These are phyloP conservation scores for Notarius lentiginosus DNA, from an alignment of 2,113 vertebrate genomes.

Conservation along the genomic window DNA sequence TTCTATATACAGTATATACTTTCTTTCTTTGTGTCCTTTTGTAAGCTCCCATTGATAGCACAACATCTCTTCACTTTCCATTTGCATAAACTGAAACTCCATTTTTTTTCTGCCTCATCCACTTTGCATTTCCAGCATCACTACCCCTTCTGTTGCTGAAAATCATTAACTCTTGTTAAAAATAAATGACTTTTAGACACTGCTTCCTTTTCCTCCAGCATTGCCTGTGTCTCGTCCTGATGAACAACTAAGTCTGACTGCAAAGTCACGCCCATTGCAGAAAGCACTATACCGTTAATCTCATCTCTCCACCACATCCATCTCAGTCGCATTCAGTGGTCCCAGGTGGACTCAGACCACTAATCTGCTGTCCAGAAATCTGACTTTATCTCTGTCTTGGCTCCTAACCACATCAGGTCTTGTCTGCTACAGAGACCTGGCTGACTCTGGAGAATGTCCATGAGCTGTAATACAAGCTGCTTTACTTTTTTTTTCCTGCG, in stretches of 20 bases:
- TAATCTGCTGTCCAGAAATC: constrained; percentile 27
- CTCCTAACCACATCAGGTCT: neutral
- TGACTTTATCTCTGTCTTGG: neutral
- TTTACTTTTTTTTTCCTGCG: neutral
- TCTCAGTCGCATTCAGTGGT: neutral
- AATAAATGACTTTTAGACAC: neutral
- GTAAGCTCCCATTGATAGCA: neutral
- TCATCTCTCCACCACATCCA: constrained; percentile 7
- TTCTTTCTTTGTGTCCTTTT: neutral
- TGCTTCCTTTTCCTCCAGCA: neutral
- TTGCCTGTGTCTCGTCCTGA: neutral
- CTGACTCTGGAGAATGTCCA: neutral
- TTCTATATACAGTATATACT: neutral
- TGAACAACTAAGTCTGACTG: neutral
- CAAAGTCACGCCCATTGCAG: constrained; percentile 2
- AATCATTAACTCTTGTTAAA: neutral
- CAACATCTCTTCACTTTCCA: neutral
- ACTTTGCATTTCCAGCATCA: neutral
- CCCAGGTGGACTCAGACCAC: neutral
- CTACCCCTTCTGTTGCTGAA: neutral
- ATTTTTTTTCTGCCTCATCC: neutral
- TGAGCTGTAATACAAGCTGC: neutral
- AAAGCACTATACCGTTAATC: neutral
- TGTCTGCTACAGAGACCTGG: neutral
- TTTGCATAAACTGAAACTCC: neutral